Percentiles rank a stretch among this genome's conserved stretches.
phyloP scores from a whole-genome alignment of 2,113 vertebrate genomes.

The Gallinago undulata region DNA sequence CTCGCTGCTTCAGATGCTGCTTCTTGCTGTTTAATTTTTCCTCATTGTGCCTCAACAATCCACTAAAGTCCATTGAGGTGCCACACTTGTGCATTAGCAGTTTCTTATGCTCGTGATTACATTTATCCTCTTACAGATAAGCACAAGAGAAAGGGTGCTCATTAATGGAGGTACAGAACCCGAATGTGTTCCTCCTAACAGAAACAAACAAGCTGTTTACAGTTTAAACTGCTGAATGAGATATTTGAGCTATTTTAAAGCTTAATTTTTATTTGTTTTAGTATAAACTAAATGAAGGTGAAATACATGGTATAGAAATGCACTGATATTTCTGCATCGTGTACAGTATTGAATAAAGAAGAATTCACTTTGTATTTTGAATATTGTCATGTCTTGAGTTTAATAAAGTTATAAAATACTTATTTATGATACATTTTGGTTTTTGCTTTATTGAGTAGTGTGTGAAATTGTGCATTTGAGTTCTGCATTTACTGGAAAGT shows the following conservation, averaged over 20 bases:
- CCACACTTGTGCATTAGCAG: slow-evolving; percentile 22
- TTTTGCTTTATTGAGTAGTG: slow-evolving; percentile 50
- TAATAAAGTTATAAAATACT: slow-evolving; percentile 89
- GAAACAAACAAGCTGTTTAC: slow-evolving; percentile 84
- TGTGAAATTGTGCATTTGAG: not conserved
- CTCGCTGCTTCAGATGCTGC: slow-evolving; percentile 49
- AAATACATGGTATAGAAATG: slow-evolving; percentile 89
- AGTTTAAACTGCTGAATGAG: slow-evolving; percentile 81
- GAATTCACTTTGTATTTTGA: slow-evolving; percentile 87
- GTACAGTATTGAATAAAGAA: slow-evolving; percentile 95
- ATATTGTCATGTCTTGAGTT: slow-evolving; percentile 84
- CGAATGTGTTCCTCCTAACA: slow-evolving; percentile 65
- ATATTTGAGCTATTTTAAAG: slow-evolving; percentile 87
- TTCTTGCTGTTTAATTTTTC: slow-evolving; percentile 15
- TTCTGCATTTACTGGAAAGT: not conserved
- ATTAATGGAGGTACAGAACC: slow-evolving; percentile 47
- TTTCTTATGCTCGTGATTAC: slow-evolving; percentile 35
- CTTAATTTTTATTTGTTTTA: slow-evolving; percentile 83
- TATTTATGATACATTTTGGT: slow-evolving; percentile 89
- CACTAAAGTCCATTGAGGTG: not conserved
- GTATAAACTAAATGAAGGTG: slow-evolving; percentile 88
- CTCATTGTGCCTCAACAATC: slow-evolving; percentile 14
- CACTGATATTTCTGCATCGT: slow-evolving; percentile 87
- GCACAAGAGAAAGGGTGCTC: slow-evolving; percentile 80
- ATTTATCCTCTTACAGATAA: slow-evolving; percentile 48